These are phyloP conservation scores for Cheilosia vulpina DNA, from an alignment of 2,888 invertebrate species.

Conservation along the genomic window DNA sequence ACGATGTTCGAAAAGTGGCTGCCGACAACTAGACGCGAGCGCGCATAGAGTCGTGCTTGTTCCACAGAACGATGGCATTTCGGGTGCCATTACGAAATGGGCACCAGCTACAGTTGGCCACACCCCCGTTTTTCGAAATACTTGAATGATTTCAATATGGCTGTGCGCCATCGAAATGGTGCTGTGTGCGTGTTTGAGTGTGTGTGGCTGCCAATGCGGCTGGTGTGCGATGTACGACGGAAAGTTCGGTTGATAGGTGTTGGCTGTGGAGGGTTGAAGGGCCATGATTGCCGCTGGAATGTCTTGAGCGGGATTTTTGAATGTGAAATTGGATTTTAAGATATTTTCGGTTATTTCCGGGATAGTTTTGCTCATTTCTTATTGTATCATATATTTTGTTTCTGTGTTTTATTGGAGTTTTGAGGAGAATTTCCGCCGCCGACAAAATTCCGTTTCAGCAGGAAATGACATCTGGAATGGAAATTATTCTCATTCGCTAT, in stretches of 20 bases:
- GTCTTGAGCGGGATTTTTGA: conserved; percentile 62
- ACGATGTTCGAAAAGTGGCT: conserved; percentile 58
- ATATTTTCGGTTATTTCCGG: conserved; percentile 66
- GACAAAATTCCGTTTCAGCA: conserved; percentile 31
- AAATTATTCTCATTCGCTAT: conserved; percentile 3
- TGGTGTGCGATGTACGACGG: conserved; percentile 6
- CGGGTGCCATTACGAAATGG: conserved; percentile 79
- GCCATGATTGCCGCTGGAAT: conserved; percentile 49
- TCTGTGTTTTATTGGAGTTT: conserved; percentile 37
- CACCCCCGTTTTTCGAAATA: conserved; percentile 82
- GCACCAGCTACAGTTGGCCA: conserved; percentile 78
- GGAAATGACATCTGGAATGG: conserved; percentile 58
- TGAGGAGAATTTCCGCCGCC: conserved; percentile 52
- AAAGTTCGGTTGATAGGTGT: background rate
- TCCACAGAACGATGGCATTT: conserved; percentile 54
- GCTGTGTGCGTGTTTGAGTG: conserved; percentile 63
- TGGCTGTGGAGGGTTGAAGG: conserved; percentile 34
- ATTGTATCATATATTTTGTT: conserved; percentile 17
- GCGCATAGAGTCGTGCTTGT: conserved; percentile 76
- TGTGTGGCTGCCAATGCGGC: conserved; percentile 15
- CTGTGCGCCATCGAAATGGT: conserved; percentile 76
- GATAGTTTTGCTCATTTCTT: conserved; percentile 37
- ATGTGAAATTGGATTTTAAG: conserved; percentile 57
- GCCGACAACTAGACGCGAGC: conserved; percentile 64
- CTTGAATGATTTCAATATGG: conserved; percentile 83